A percentile compares a stretch with the other conserved stretches of the same genome.
These are phyloP conservation scores for Hippoglossus stenolepis DNA, from an alignment of 2,113 vertebrate species.

Conservation along the genomic window DNA sequence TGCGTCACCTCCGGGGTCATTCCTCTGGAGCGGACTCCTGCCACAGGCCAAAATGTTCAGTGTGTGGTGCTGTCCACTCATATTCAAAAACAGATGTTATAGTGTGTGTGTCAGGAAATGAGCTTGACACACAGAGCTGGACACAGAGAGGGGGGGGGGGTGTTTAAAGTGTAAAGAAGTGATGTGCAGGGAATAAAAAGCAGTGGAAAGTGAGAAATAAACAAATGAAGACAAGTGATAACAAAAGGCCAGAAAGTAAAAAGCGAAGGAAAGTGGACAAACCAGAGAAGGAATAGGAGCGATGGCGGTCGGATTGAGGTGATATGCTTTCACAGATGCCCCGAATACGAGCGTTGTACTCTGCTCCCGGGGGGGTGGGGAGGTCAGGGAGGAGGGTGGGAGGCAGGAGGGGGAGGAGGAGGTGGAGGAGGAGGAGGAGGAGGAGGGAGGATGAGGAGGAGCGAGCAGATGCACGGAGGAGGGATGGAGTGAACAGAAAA, in stretches of 20 bases:
- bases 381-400: conserved; percentile 71
- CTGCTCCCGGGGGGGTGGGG: conserved; percentile 77
- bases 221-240: conserved; percentile 5
- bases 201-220: conserved; percentile 6
- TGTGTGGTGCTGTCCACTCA: neutral
- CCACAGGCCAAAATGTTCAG: conserved; percentile 23
- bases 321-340: conserved; percentile 85
- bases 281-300: conserved; percentile 93
- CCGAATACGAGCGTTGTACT: conserved; percentile 95
- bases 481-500: conserved; percentile 80
- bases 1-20: conserved; percentile 85
- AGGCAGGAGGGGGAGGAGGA: conserved; percentile 43
- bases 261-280: conserved; percentile 85
- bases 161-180: neutral
- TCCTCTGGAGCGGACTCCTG: conserved; percentile 89
- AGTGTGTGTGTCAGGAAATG: too few species aligned
- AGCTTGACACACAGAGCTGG: neutral
- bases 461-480: conserved; percentile 62
- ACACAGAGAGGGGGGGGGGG: neutral
- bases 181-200: neutral
- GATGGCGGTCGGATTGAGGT: conserved; percentile 86
- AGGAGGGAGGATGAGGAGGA: conserved; percentile 75
- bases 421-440: conserved; percentile 69
- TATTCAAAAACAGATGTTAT: neutral
- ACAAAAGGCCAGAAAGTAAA: conserved; percentile 39